Evolutionary conservation across 2,888 invertebrate species (phyloP), one percentile per base, ranked within the genome.

Genomic region (Xylophagus ater): DNA sequence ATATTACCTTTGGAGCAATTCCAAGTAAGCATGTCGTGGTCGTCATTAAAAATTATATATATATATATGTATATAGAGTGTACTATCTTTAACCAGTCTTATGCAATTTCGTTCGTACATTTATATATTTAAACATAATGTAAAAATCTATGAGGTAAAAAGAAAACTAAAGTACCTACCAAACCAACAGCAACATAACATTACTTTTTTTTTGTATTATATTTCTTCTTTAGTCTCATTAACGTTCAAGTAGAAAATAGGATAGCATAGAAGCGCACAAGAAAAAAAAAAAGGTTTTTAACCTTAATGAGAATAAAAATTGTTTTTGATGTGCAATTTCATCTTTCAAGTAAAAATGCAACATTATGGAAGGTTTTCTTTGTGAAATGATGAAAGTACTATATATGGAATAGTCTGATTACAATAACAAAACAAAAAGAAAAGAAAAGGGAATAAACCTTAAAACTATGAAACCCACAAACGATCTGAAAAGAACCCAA

Each of bases 241-340:
- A 40, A 39, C 37, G 37, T 37, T 35, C 34, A 38, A 33, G 25
- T 32, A 15, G 32, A 33, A 19, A 33, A 26, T 14, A 30, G 31
- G n/a, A 12, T 4, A n/a, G 12, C 3, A 24, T 17, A 33, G 28
- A 39, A 31, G 20, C 26, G 33, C 33, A 39, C n/a, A 32, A 28
- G 18, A 33, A 39, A 40, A 41, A 35, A 35, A 33, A 24, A 18
- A 23, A 33, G 31, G 35, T 41, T 38, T 41, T 44, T 44, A 44
- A 44, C 39, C 41, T 37, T 35, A 44, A 44, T 41, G 38, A 44
- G 41, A 41, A 41, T 41, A 41, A 44, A 44, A 44, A 44, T 44
- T 44, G 41, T 41, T 43, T 43, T 43, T 41, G 41, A 43, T 43
- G 43, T 41, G 35, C 41, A 43, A 33, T 29, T 28, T 39, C 39